These are phyloP conservation scores for Ceyx erithaca DNA, from an alignment of 2,797 vertebrate genomes.

Conservation along the genomic window DNA sequence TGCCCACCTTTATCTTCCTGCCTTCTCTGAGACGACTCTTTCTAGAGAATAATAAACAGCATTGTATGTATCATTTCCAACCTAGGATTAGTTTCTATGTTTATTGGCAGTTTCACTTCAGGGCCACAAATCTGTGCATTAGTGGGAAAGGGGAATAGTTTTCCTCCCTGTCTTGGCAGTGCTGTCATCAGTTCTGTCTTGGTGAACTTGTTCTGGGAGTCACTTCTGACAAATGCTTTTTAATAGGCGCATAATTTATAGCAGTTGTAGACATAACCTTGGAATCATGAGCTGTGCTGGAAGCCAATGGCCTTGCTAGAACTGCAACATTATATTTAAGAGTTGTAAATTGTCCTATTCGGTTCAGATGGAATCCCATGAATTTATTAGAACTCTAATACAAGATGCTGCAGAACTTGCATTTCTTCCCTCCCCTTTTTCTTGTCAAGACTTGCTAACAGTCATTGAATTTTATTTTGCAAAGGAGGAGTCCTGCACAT, in stretches of 20 bases:
- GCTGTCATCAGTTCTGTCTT: neutral
- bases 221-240: neutral
- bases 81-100: neutral
- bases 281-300: neutral
- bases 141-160: neutral
- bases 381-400: neutral
- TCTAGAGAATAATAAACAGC: constrained; percentile 24
- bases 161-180: neutral
- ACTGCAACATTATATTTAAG: neutral
- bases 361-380: neutral
- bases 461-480: neutral
- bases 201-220: neutral
- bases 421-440: neutral
- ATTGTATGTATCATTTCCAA: constrained; percentile 1
- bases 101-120: constrained; percentile 23
- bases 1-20: neutral
- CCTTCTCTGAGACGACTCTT: neutral
- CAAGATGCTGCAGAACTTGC: neutral
- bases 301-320: neutral
- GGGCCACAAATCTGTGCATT: neutral
- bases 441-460: neutral
- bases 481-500: neutral
- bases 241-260: neutral
- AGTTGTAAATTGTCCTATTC: neutral
- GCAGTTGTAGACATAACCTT: neutral